Evolutionary conservation across 1,140 invertebrate species (phyloP).

Genomic region (Leptinotarsa defecta): DNA sequence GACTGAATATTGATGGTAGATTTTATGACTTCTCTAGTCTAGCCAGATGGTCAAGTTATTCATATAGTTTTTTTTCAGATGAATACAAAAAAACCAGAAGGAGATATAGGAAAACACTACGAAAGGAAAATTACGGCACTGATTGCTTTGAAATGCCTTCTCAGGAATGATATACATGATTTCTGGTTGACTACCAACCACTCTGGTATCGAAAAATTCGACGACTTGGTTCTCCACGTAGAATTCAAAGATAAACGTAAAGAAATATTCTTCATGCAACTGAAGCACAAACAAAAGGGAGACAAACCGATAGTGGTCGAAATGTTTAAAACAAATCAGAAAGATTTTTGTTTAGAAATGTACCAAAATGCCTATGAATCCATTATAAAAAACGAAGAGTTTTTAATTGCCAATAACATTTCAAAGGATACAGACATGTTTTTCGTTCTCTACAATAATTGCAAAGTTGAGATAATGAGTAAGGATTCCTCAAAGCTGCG

Average conservation of each 20-base stretch:
- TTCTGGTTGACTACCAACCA: not conserved
- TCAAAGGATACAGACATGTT: not conserved
- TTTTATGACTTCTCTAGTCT: too few relatives aligned
- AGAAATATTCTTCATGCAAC: not conserved
- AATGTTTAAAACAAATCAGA: not conserved
- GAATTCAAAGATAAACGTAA: not conserved
- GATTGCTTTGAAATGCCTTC: not conserved
- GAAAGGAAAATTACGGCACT: not conserved
- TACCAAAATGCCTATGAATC: not conserved
- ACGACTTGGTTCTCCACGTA: not conserved
- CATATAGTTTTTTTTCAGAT: not conserved
- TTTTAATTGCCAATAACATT: not conserved
- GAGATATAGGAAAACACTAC: not conserved
- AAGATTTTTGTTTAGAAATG: not conserved
- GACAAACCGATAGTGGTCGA: not conserved
- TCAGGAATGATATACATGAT: not conserved
- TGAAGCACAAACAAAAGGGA: not conserved
- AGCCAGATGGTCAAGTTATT: too few relatives aligned
- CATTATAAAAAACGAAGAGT: not conserved
- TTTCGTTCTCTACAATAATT: not conserved
- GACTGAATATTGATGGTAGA: too few relatives aligned
- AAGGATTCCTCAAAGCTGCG: not conserved
- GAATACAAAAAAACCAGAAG: slow-evolving; percentile 1
- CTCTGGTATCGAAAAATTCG: not conserved
- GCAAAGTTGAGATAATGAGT: not conserved